Percentiles rank a stretch among this genome's conserved stretches.
These are phyloP conservation scores for Todiramphus chloris DNA, from an alignment of 2,113 vertebrate species.

Conservation along the genomic window DNA sequence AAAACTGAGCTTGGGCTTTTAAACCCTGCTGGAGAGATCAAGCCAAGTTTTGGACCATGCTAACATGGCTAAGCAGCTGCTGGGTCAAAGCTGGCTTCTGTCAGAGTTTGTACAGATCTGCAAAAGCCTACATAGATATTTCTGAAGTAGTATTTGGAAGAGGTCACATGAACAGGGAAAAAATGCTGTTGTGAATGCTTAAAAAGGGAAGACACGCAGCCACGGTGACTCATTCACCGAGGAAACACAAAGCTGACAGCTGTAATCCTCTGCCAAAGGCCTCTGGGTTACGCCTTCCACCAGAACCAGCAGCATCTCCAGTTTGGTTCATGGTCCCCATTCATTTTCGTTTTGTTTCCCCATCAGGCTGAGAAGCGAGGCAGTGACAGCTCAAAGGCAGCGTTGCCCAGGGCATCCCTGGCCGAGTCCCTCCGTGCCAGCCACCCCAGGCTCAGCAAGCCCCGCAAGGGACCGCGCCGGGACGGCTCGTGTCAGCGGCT, in stretches of 20 bases:
- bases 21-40: neutral
- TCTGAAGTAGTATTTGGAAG: neutral
- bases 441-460: neutral
- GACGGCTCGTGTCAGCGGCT: accelerated
- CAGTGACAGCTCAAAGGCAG: neutral
- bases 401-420: neutral
- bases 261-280: neutral
- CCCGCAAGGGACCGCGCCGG: accelerated
- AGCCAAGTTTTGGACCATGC: neutral
- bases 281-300: neutral
- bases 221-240: neutral
- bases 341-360: neutral
- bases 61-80: neutral
- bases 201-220: neutral
- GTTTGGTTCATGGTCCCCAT: neutral
- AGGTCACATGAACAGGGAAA: neutral
- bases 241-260: neutral
- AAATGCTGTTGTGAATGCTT: neutral
- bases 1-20: neutral
- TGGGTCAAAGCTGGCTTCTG: neutral
- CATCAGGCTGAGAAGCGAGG: neutral
- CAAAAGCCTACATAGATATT: neutral
- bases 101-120: neutral
- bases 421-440: neutral
- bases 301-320: neutral